Percentiles rank a stretch among this genome's conserved stretches.
Conservation (phyloP, 2,888 invertebrate genomes). For the Habrosyne pyritoides region DNA sequence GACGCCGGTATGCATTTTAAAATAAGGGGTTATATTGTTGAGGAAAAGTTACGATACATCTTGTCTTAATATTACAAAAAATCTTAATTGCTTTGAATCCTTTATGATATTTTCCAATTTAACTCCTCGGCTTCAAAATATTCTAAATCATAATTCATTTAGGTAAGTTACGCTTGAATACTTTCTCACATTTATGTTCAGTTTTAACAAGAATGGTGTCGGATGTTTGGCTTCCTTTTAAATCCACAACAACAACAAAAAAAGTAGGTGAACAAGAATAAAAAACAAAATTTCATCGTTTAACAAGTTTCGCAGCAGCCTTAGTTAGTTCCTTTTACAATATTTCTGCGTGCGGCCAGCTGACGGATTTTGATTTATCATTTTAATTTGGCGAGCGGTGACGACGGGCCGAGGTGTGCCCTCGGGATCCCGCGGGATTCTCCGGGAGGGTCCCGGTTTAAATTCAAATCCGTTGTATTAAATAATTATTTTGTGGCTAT, state of each 20-base stretch:
- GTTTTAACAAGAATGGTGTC: neutral
- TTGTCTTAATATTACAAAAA: neutral
- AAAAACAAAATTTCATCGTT: slow-evolving; percentile 28
- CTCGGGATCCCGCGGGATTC: slow-evolving; percentile 54
- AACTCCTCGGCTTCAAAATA: neutral
- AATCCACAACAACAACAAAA: slow-evolving; percentile 20
- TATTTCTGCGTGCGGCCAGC: slow-evolving; percentile 39
- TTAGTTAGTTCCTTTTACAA: slow-evolving; percentile 26
- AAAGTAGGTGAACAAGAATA: slow-evolving; percentile 15
- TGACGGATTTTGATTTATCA: slow-evolving; percentile 80
- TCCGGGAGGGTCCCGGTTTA: slow-evolving; percentile 58
- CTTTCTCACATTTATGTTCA: neutral
- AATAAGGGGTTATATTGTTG: slow-evolving; percentile 17
- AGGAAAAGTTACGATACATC: slow-evolving; percentile 1
- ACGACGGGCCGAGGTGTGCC: slow-evolving; percentile 65
- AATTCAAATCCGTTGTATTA: slow-evolving; percentile 67
- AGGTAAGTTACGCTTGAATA: too few relatives aligned
- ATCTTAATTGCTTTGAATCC: neutral
- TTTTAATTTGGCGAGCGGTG: slow-evolving; percentile 77
- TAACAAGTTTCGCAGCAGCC: slow-evolving; percentile 37
- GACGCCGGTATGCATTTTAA: slow-evolving; percentile 37
- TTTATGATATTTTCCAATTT: too few relatives aligned
- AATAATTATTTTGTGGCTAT: slow-evolving; percentile 60
- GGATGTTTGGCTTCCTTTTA: slow-evolving; percentile 5
- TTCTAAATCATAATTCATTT: neutral